These are phyloP conservation scores for Hephaestus fuliginosus DNA, from an alignment of 2,797 vertebrate species.

Conservation along the genomic window DNA sequence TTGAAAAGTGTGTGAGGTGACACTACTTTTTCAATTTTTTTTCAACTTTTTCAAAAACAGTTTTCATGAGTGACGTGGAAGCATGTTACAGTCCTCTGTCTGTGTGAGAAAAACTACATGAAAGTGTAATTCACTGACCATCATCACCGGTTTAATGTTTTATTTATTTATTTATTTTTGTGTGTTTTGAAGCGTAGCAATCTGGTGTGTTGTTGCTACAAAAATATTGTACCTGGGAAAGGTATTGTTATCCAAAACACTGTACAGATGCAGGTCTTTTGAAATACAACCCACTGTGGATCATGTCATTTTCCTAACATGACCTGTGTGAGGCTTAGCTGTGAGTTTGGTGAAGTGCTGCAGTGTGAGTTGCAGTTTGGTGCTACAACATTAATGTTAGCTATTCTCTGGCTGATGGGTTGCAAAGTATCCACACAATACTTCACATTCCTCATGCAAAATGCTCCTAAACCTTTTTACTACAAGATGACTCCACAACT, in stretches of 20 bases:
- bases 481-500: too few relatives aligned
- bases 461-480: not conserved
- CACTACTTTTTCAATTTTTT: too few relatives aligned
- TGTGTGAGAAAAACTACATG: too few relatives aligned
- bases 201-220: not conserved
- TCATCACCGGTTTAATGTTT: too few relatives aligned
- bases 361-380: not conserved
- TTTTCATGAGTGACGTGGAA: too few relatives aligned
- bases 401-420: not conserved
- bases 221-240: not conserved
- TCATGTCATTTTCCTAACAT: not conserved
- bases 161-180: too few relatives aligned
- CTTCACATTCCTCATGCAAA: not conserved
- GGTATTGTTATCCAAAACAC: not conserved
- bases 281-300: not conserved
- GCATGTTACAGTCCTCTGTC: too few relatives aligned
- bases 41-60: too few relatives aligned
- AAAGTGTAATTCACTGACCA: too few relatives aligned
- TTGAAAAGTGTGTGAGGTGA: too few relatives aligned
- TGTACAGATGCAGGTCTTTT: not conserved
- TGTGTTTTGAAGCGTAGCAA: too few relatives aligned
- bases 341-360: not conserved
- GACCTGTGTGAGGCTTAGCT: too few relatives aligned
- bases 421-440: constrained; percentile 4
- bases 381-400: not conserved